Conservation (phyloP, 1,140 invertebrate genomes). For the Pemphigus obesinymphae region DNA sequence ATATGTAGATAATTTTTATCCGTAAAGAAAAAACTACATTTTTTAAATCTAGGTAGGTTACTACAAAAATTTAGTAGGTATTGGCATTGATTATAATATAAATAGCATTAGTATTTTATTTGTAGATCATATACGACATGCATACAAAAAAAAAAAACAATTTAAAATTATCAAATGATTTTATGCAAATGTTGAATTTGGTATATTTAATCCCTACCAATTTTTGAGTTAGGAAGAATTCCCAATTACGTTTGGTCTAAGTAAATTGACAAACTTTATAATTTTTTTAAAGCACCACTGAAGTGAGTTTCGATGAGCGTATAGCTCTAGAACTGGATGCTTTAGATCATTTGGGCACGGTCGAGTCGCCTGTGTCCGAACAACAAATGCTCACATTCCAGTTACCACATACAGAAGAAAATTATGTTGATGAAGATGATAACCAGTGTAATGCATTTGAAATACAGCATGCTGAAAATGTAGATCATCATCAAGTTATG, state of each 20-base stretch:
- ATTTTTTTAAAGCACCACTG: not conserved
- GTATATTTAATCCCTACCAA: too few relatives aligned
- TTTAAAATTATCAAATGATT: too few relatives aligned
- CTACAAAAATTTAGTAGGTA: too few relatives aligned
- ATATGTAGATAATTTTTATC: too few relatives aligned
- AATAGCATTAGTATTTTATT: too few relatives aligned
- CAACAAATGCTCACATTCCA: not conserved
- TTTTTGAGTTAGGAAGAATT: too few relatives aligned
- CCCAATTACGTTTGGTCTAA: not conserved
- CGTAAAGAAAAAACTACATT: too few relatives aligned
- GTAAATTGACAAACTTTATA: not conserved
- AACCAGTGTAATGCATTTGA: not conserved
- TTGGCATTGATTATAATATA: too few relatives aligned
- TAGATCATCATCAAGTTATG: constrained; percentile 63
- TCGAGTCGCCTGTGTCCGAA: constrained; percentile 42
- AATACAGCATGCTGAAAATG: constrained; percentile 57
- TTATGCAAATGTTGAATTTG: too few relatives aligned
- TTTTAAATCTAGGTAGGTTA: too few relatives aligned
- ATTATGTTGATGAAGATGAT: not conserved
- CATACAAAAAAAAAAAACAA: too few relatives aligned
- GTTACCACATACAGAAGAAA: not conserved
- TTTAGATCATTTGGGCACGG: constrained; percentile 56
- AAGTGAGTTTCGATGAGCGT: constrained; percentile 57
- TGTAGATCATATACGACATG: too few relatives aligned
- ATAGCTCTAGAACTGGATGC: constrained; percentile 63